Conservation (phyloP, 1,140 invertebrate genomes). For the Magallana ariakensis region DNA sequence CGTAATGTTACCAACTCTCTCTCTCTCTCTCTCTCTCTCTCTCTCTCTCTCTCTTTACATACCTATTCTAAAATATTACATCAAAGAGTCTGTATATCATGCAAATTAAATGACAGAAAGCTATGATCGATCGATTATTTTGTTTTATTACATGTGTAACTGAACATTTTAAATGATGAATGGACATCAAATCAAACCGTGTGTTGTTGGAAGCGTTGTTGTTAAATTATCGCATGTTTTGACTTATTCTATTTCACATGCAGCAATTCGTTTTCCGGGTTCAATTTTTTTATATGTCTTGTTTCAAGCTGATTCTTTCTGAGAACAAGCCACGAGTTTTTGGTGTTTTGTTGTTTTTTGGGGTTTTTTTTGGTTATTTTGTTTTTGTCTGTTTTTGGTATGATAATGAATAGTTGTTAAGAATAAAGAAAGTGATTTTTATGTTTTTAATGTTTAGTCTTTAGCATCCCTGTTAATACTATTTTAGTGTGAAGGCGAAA, state of each 20-base stretch:
- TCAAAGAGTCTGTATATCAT: not conserved
- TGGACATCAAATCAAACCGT: not conserved
- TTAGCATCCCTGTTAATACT: too few relatives aligned
- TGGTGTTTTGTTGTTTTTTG: not conserved
- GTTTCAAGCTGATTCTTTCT: not conserved
- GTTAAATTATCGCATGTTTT: not conserved
- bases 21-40: too few relatives aligned
- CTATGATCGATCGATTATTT: not conserved
- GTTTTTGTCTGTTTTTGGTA: not conserved
- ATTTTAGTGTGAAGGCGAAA: too few relatives aligned
- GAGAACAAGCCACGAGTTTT: not conserved
- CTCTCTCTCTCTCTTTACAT: too few relatives aligned
- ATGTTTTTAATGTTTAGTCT: too few relatives aligned
- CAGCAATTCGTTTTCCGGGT: not conserved
- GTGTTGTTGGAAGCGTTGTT: not conserved
- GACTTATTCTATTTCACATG: not conserved
- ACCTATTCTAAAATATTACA: not conserved
- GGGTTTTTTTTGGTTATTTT: too few relatives aligned
- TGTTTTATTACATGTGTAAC: not conserved
- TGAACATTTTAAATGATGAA: constrained; percentile 3
- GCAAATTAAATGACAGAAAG: not conserved
- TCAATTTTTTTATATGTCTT: not conserved
- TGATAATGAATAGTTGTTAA: too few relatives aligned
- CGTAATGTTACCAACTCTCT: too few relatives aligned
- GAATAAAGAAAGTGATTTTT: too few relatives aligned